phyloP scores from a whole-genome alignment of 2,888 invertebrate genomes.

The Hipparchia sbordonii region DNA sequence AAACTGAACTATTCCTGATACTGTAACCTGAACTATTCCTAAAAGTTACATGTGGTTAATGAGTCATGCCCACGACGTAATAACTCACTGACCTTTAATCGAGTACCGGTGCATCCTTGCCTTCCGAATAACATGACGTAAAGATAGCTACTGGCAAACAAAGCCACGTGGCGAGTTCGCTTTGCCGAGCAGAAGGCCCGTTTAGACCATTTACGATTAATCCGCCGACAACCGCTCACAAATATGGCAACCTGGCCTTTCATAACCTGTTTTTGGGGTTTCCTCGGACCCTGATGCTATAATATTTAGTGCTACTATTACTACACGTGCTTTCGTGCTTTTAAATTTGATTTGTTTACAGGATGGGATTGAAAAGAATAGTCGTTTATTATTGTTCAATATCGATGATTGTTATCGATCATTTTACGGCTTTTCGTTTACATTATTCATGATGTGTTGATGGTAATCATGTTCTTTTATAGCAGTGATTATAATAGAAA shows the following conservation, averaged over 20 bases:
- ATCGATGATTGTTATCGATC: constrained; percentile 28
- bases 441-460: constrained; percentile 34
- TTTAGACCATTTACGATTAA: constrained; percentile 82
- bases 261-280: constrained; percentile 82
- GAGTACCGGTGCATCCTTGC: constrained; percentile 61
- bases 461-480: constrained; percentile 29
- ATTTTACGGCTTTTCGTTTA: constrained; percentile 30
- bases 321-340: constrained; percentile 44
- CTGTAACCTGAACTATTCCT: not conserved
- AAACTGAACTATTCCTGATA: not conserved
- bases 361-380: constrained; percentile 26
- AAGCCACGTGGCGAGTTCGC: constrained; percentile 45
- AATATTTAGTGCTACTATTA: constrained; percentile 56
- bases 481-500: constrained; percentile 29
- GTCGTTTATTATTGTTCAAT: constrained; percentile 25
- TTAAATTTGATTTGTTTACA: constrained; percentile 41
- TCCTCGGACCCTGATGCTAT: constrained; percentile 70
- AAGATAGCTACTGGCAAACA: constrained; percentile 60
- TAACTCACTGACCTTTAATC: constrained; percentile 50
- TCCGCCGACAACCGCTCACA: constrained; percentile 74
- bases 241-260: constrained; percentile 79
- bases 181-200: constrained; percentile 51
- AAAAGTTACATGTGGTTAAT: not conserved
- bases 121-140: constrained; percentile 71
- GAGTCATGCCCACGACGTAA: constrained; percentile 12